Base-by-base conservation (phyloP, 2,113 vertebrate species). In the Pseudorasbora parva region DNA sequence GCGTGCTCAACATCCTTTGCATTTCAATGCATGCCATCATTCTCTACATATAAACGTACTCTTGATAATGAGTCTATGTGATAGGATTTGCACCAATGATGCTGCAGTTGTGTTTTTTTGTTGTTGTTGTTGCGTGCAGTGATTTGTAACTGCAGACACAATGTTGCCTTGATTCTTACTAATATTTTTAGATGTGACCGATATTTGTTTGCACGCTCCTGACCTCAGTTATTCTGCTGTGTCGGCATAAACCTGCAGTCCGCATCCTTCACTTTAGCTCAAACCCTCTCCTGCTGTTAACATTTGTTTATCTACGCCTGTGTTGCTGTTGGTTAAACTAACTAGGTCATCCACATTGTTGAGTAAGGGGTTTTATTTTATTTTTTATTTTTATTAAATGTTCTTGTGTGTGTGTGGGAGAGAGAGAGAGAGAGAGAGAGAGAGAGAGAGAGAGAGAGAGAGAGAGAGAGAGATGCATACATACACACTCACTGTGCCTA, bases 191-290 rank as follows among this genome's bases (percentile, higher is more conserved):
- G 59, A 64, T 51, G 21, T 2, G 49, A 49, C 25, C 14, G 19
- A 77, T 41, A 59, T 76, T n/a, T 66, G 57, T 84, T 75, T 75
- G 33, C 23, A 56, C 30, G 10, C 15, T 82, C 5, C 71, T 59
- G 27, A 41, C 51, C 43, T 41, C 33, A 27, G 23, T 79, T 47
- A 79, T 66, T 78, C 59, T 79, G 77, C 77, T 79, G 78, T 79
- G 43, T 79, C 43, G 57, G 78, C 78, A 79, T 30, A 79, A 79
- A 66, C 23, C 41, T 66, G 59, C 78, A 47, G 59, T 45, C 17
- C 25, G 2, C 59, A 49, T 79, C 43, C 25, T 49, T 66, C 33
- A 79, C 37, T 60, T 78, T 37, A 43, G 33, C 33, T 41, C 54
- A 78, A 78, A 57, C n/a, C 56, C 23, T 45, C 27, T n/a, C 8